A percentile compares a stretch with the other conserved stretches of the same genome.
Evolutionary conservation across 1,140 invertebrate genomes (phyloP).

Genomic region (Thereuonema tuberculata): DNA sequence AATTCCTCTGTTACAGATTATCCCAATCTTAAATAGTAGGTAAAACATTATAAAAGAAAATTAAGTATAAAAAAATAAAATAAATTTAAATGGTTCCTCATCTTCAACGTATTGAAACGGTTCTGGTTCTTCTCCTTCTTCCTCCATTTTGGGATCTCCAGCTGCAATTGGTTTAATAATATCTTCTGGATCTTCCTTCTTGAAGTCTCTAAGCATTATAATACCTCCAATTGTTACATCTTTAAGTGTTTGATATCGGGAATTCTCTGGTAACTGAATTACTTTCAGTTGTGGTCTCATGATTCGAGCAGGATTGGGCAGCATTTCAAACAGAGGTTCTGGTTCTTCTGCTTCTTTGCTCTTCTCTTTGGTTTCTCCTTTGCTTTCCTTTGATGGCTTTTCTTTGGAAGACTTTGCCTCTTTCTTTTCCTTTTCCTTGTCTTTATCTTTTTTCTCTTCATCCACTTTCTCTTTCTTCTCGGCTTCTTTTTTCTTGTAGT

Average conservation of each 20-base stretch:
- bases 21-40: too few species aligned
- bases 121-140: too few species aligned
- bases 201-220: constrained; percentile 66
- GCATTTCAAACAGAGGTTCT: constrained; percentile 72
- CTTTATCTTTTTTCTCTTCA: constrained; percentile 28
- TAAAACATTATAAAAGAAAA: too few species aligned
- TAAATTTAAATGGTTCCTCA: too few species aligned
- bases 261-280: constrained; percentile 61
- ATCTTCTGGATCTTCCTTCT: constrained; percentile 62
- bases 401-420: constrained; percentile 18
- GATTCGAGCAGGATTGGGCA: constrained; percentile 85
- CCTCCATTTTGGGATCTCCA: too few species aligned
- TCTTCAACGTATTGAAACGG: too few species aligned
- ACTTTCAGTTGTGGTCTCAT: constrained; percentile 87
- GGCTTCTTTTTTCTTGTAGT: constrained; percentile 65
- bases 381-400: too few species aligned
- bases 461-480: constrained; percentile 43
- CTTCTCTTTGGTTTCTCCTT: constrained; percentile 39
- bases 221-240: constrained; percentile 85
- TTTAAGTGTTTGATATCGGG: constrained; percentile 71
- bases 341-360: constrained; percentile 52
- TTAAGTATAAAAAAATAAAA: too few species aligned
- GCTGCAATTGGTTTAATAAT: constrained; percentile 85
- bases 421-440: constrained; percentile 30
- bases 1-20: too few species aligned